phyloP scores from a whole-genome alignment of 2,797 vertebrate species.

The Dicrostonyx torquatus region DNA sequence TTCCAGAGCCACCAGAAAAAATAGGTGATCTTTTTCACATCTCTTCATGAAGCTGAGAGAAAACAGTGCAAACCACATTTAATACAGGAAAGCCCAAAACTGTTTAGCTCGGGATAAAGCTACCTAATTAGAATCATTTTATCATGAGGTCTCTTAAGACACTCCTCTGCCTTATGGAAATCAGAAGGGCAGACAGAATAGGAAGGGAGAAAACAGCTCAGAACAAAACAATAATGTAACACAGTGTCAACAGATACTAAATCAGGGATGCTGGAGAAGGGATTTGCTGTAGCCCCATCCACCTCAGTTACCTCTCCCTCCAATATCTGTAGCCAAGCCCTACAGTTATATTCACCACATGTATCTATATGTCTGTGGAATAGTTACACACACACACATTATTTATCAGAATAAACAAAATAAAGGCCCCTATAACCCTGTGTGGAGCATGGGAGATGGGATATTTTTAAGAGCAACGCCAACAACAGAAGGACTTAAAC shows the following conservation, averaged over 20 bases:
- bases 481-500: conserved; percentile 62
- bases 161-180: background rate
- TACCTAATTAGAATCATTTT: background rate
- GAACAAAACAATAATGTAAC: background rate
- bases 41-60: background rate
- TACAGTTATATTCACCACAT: conserved; percentile 66
- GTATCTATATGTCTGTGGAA: background rate
- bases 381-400: no score
- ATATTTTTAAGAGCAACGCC: conserved; percentile 67
- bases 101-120: background rate
- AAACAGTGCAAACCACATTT: background rate
- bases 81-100: background rate
- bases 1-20: conserved; percentile 16
- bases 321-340: conserved; percentile 60
- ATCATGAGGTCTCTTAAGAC: background rate
- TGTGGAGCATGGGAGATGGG: conserved; percentile 68
- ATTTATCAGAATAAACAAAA: conserved; percentile 76
- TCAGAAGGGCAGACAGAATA: background rate
- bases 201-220: background rate
- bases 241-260: background rate
- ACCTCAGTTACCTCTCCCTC: conserved; percentile 71
- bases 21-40: background rate
- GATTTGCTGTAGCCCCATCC: conserved; percentile 76
- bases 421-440: conserved; percentile 66
- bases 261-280: conserved; percentile 13